Conservation (phyloP, 2,797 vertebrate species). For the Pseudomugil gertrudae region DNA sequence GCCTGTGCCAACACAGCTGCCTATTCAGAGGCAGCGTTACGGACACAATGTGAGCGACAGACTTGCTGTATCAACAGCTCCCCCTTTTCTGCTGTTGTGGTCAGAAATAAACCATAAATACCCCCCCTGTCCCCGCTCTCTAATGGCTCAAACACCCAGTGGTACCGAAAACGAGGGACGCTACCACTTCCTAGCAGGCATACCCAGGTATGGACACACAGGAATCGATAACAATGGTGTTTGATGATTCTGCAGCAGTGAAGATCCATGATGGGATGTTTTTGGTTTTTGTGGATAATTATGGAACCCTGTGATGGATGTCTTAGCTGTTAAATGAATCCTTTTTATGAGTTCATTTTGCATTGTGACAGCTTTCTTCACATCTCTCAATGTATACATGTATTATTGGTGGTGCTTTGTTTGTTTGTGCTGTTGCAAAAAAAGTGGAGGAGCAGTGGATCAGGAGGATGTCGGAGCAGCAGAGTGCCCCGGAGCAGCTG, state of each 20-base stretch:
- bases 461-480: conserved; percentile 87
- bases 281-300: conserved; percentile 16
- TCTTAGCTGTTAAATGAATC: background rate
- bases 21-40: conserved; percentile 85
- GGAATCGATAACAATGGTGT: conserved; percentile 15
- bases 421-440: conserved; percentile 42
- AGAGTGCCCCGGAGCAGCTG: conserved; percentile 86
- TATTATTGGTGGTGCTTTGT: conserved; percentile 37
- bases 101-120: conserved; percentile 88
- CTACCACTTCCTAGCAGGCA: conserved; percentile 62
- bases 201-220: conserved; percentile 66
- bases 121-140: conserved; percentile 64
- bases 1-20: conserved; percentile 77
- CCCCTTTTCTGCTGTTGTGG: conserved; percentile 84
- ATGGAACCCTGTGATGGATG: background rate
- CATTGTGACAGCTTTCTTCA: conserved; percentile 10
- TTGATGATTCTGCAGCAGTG: conserved; percentile 20
- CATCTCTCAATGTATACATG: background rate
- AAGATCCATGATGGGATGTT: conserved; percentile 29
- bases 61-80: conserved; percentile 88
- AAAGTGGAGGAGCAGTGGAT: conserved; percentile 70
- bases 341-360: background rate
- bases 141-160: conserved; percentile 74
- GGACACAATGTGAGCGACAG: conserved; percentile 84
- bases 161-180: conserved; percentile 64